Evolutionary conservation across 2,113 vertebrate genomes (phyloP), one percentile per base, ranked within the genome.

Genomic region (Malurus cyaneus): DNA sequence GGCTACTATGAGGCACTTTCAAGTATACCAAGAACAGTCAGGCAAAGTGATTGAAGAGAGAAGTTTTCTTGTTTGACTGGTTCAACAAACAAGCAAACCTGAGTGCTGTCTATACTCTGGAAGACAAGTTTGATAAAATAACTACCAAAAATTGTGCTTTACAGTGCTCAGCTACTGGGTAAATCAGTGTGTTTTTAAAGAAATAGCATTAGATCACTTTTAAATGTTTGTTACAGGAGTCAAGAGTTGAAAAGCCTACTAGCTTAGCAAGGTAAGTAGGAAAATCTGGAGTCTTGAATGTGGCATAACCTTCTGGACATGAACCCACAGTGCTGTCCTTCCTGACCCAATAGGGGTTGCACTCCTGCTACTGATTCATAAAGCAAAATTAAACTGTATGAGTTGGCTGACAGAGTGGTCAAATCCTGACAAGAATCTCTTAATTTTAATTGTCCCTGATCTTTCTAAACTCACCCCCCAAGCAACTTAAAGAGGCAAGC

Each of bases 121-220:
- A 91, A 88, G 39, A n/a, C 11, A 60, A 60, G 16, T 34, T 36
- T 72, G 47, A 61, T n/a, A 72, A 74, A 88, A 89, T 0, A 66
- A 29, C 47, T 80, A 64, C 52, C 31, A 81, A 89, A 95, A 74
- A 36, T 3, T n/a, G 11, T 41, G 52, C 41, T 44, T 79, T 52
- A 67, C 8, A 65, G 11, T 50, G 5, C 14, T 65, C 42, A 77
- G 44, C 15, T 65, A 52, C 16, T 24, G 42, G 25, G 14, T 60
- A 52, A 76, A 52, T 8, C 13, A 2, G 5, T 34, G 26, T 34
- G 0, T 0, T 44, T 65, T 64, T n/a, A 1, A 80, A 49, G 9
- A 86, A 79, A 76, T 44, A 14, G 32, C 24, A 83, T 57, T 49
- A 49, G 12, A 61, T 36, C 29, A 70, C 16, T 61, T 87, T 24